These are phyloP conservation scores for Drosophila varians DNA, from an alignment of 1,140 invertebrate genomes.

Conservation along the genomic window DNA sequence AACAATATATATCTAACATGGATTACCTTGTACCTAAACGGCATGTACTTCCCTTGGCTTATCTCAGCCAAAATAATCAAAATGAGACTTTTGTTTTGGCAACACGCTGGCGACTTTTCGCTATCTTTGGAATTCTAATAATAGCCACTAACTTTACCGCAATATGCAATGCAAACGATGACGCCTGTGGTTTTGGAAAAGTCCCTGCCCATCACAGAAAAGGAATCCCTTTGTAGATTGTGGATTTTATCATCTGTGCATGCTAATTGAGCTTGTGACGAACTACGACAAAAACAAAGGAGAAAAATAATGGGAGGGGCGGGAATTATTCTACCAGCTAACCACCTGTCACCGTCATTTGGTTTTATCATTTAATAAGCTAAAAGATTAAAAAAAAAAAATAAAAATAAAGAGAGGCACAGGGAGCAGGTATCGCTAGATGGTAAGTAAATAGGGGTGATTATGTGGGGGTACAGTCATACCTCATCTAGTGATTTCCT, in stretches of 20 bases:
- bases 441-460: background rate
- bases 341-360: constrained; percentile 30
- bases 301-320: constrained; percentile 8
- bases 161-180: constrained; percentile 39
- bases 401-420: background rate
- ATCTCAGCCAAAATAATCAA: constrained; percentile 30
- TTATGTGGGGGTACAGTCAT: constrained; percentile 4
- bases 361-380: constrained; percentile 48
- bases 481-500: no score
- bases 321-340: constrained; percentile 9
- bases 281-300: constrained; percentile 5
- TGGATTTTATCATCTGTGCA: constrained; percentile 19
- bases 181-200: constrained; percentile 32
- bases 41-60: constrained; percentile 11
- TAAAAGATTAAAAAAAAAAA: background rate
- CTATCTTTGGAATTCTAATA: constrained; percentile 35
- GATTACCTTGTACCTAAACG: constrained; percentile 44
- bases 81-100: constrained; percentile 56
- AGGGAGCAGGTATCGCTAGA: constrained; percentile 18
- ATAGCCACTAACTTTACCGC: constrained; percentile 34
- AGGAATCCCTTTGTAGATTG: constrained; percentile 23
- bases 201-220: constrained; percentile 27
- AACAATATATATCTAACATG: constrained; percentile 56
- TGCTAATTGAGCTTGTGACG: constrained; percentile 43
- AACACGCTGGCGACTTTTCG: background rate